Conservation (phyloP, 2,888 invertebrate species). For the Polydrusus tereticollis region DNA sequence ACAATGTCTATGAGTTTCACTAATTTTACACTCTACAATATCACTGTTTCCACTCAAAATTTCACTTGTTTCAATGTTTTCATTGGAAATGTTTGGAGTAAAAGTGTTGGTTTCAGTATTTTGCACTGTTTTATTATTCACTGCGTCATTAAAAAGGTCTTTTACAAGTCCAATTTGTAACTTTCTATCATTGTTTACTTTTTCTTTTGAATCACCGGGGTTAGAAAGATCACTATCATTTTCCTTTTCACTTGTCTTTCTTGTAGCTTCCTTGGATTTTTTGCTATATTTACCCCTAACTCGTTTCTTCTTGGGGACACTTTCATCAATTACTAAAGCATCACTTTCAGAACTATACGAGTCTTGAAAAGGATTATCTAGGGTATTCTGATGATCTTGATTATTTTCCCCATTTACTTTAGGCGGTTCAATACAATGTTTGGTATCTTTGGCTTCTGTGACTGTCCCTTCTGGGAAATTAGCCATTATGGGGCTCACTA, state of each 20-base stretch:
- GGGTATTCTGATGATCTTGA: conserved; percentile 12
- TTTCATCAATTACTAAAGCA: conserved; percentile 65
- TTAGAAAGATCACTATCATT: conserved; percentile 23
- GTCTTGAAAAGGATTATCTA: conserved; percentile 53
- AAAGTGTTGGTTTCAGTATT: conserved; percentile 4
- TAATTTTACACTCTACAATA: conserved; percentile 11
- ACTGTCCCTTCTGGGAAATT: conserved; percentile 60
- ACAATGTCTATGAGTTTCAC: conserved; percentile 23
- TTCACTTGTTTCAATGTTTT: conserved; percentile 34
- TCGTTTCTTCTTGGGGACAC: conserved; percentile 53
- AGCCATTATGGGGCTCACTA: conserved; percentile 61
- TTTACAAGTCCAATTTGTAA: background rate
- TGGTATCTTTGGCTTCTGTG: conserved; percentile 51
- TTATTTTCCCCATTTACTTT: conserved; percentile 62
- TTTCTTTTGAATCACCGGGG: conserved; percentile 11
- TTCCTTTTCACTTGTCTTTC: conserved; percentile 32
- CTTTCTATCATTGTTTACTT: conserved; percentile 7
- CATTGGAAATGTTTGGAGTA: conserved; percentile 17
- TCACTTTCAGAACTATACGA: conserved; percentile 65
- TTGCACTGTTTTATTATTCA: conserved; percentile 9
- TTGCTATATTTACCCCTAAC: conserved; percentile 15
- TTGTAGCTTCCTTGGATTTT: conserved; percentile 15
- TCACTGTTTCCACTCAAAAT: conserved; percentile 31
- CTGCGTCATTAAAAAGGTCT: conserved; percentile 3
- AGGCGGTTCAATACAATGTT: conserved; percentile 50